Evolutionary conservation across 2,888 invertebrate species (phyloP), one percentile per base, ranked within the genome.

Genomic region (Limenitis camilla): DNA sequence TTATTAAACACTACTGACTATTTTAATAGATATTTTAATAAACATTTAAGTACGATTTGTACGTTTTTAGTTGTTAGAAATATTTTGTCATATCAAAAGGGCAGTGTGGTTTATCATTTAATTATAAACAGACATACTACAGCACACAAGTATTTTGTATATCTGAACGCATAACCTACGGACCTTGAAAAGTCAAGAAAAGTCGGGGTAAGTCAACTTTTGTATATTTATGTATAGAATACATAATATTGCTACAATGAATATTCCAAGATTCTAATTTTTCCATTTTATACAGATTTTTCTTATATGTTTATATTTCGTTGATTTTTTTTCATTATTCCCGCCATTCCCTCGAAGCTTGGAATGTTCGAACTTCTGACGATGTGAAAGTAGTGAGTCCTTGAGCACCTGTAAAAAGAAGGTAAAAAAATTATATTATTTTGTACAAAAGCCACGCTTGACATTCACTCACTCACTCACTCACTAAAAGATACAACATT

Each of bases 351-450:
- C 87, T 74, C 1, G 82, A 74, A 5, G 88, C 85, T 64, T 88
- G 88, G 81, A 88, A 88, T 0, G 88, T 87, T 56, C 88, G 75
- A 1, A 88, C 86, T 74, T 88, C 88, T 4, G 87, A 85, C 28
- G 88, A 81, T n/a, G 87, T 77, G 64, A 88, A 88, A 0, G 88
- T 87, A 4, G 84, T 69, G 55, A 88, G 62, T 11, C 87, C 88
- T 75, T 86, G 85, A 35, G 83, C 79, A 65, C 82, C 88, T 88
- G n/a, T n/a, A n/a, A 69, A 3, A 74, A 76, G 44, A 28, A 38
- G 10, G 38, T 3, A 7, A 29, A n/a, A 8, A 30, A 32, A 5
- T 31, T 9, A 32, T 6, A 8, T 5, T 6, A 11, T 19, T 9
- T 8, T 8, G 3, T 31, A 11, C 5, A 9, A 42, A 39, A 11